These are phyloP conservation scores for Rhinatrema bivittatum DNA, from an alignment of 2,797 vertebrate genomes.

Conservation along the genomic window DNA sequence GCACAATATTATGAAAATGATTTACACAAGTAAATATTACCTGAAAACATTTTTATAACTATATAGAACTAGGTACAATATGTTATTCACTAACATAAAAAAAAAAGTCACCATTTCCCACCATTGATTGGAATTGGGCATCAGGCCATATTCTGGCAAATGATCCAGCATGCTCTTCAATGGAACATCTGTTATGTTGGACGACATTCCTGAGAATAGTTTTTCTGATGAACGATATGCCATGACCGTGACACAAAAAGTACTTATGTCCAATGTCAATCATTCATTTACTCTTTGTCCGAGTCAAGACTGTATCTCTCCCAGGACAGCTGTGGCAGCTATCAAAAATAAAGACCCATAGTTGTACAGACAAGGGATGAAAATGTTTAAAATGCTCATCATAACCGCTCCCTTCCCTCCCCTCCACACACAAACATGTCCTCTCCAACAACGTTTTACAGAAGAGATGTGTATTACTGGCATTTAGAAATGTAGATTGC, in stretches of 20 bases:
- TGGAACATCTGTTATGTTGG: slow-evolving; percentile 27
- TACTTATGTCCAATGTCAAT: slow-evolving; percentile 8
- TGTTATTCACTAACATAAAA: slow-evolving; percentile 20
- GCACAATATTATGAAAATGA: too few relatives aligned
- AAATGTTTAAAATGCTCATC: neutral
- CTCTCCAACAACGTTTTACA: too few relatives aligned
- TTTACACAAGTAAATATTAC: too few relatives aligned
- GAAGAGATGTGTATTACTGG: too few relatives aligned
- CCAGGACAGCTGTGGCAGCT: slow-evolving; percentile 4
- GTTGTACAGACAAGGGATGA: neutral
- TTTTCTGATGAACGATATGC: slow-evolving; percentile 30
- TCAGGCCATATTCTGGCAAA: slow-evolving; percentile 26
- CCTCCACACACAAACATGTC: too few relatives aligned
- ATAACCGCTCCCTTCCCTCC: too few relatives aligned
- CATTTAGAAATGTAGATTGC: too few relatives aligned
- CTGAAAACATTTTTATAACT: too few relatives aligned
- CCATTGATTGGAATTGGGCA: slow-evolving; percentile 8
- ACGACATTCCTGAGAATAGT: slow-evolving; percentile 22
- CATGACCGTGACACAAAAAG: slow-evolving; percentile 19
- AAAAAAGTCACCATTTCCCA: slow-evolving; percentile 18
- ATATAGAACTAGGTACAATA: too few relatives aligned
- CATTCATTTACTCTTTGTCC: neutral
- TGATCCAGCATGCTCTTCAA: slow-evolving; percentile 27
- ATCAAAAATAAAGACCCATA: rapidly evolving
- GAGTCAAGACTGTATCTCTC: neutral